These are phyloP conservation scores for Parambassis ranga DNA, from an alignment of 2,797 vertebrate species.

Conservation along the genomic window DNA sequence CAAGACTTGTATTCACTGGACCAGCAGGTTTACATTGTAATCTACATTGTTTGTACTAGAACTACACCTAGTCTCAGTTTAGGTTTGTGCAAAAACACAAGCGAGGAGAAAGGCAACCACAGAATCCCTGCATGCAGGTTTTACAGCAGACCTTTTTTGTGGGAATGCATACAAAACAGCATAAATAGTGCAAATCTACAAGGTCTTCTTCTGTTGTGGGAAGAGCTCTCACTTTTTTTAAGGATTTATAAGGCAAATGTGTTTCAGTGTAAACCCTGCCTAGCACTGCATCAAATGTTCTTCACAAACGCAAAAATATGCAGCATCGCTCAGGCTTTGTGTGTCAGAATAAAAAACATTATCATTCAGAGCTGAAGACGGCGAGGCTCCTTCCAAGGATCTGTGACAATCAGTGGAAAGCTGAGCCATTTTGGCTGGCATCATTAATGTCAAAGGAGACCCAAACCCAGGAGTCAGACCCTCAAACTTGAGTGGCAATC, in stretches of 20 bases:
- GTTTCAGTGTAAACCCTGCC: not conserved
- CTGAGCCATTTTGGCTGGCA: slow-evolving; percentile 41
- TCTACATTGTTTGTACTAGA: too few relatives aligned
- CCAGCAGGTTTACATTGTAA: too few relatives aligned
- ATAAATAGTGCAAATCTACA: not conserved
- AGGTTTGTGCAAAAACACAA: too few relatives aligned
- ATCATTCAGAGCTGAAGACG: not conserved
- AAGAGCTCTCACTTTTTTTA: not conserved
- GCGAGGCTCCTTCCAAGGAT: slow-evolving; percentile 22
- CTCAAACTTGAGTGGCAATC: slow-evolving; percentile 70
- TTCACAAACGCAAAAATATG: not conserved
- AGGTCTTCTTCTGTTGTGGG: not conserved
- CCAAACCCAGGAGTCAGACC: slow-evolving; percentile 46
- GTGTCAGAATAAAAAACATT: not conserved
- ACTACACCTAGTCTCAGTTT: too few relatives aligned
- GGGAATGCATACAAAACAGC: too few relatives aligned
- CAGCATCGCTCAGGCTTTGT: not conserved
- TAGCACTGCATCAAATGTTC: not conserved
- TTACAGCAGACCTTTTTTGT: too few relatives aligned
- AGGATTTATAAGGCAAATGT: not conserved
- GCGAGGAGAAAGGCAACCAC: too few relatives aligned
- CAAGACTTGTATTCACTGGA: too few relatives aligned
- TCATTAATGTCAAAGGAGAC: slow-evolving; percentile 66
- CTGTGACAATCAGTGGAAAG: slow-evolving; percentile 42
- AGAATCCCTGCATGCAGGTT: too few relatives aligned